Percentiles rank a stretch among this genome's conserved stretches.
These are phyloP conservation scores for Melanotaenia duboulayi DNA, from an alignment of 2,113 vertebrate genomes.

Conservation along the genomic window DNA sequence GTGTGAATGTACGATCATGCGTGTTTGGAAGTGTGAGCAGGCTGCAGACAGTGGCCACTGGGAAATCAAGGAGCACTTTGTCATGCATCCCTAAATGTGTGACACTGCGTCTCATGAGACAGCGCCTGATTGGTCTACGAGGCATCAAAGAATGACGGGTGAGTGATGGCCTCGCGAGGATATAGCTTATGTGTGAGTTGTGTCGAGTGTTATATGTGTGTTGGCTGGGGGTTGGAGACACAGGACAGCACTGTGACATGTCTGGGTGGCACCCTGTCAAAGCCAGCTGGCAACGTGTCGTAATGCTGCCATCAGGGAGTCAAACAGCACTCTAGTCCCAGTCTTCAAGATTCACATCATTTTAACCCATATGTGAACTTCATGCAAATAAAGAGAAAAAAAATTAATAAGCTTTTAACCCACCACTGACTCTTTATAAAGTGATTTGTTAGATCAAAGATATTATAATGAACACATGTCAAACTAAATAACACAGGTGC, in stretches of 20 bases:
- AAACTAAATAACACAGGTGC: conserved; percentile 8
- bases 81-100: conserved; percentile 87
- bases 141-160: conserved; percentile 79
- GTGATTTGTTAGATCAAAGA: conserved; percentile 33
- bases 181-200: conserved; percentile 53
- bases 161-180: conserved; percentile 81
- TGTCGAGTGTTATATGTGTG: conserved; percentile 39
- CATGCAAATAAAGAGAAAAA: conserved; percentile 18
- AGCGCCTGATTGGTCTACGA: conserved; percentile 83
- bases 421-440: conserved; percentile 5
- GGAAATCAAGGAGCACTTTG: conserved; percentile 87
- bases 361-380: conserved; percentile 42
- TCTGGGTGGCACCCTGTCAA: conserved; percentile 78
- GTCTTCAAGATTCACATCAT: conserved; percentile 49
- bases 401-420: conserved; percentile 19
- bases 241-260: conserved; percentile 79
- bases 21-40: conserved; percentile 62
- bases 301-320: conserved; percentile 72
- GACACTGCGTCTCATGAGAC: conserved; percentile 83
- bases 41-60: conserved; percentile 82
- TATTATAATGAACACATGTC: conserved; percentile 23
- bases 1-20: conserved; percentile 39
- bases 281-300: conserved; percentile 75
- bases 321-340: conserved; percentile 47
- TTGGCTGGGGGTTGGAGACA: conserved; percentile 72